Evolutionary conservation across 1,140 invertebrate genomes (phyloP).

Genomic region (Heterodera schachtii): DNA sequence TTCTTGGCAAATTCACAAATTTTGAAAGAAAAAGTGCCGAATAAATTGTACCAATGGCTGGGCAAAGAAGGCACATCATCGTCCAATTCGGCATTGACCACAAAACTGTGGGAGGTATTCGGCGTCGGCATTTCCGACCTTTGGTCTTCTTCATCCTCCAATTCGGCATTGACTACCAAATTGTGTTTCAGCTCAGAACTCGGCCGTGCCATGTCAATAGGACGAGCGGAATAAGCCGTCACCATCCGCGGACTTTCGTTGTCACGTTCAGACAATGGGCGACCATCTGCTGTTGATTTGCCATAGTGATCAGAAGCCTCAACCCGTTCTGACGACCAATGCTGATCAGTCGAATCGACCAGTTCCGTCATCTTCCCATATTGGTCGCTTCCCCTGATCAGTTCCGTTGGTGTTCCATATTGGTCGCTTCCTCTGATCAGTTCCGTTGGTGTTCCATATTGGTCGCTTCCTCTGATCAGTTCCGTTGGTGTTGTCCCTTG

Average conservation of each 20-base stretch:
- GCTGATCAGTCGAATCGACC: neutral
- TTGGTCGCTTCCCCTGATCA: too few species aligned
- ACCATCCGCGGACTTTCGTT: neutral
- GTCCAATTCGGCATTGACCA: slow-evolving; percentile 20
- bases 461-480: too few species aligned
- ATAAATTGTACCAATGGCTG: slow-evolving; percentile 11
- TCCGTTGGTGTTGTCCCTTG: neutral
- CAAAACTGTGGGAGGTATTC: neutral
- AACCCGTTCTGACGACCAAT: neutral
- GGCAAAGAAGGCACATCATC: slow-evolving; percentile 4
- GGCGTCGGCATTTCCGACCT: neutral
- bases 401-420: too few species aligned
- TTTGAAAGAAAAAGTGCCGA: too few species aligned
- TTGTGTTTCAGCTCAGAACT: slow-evolving; percentile 8
- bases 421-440: too few species aligned
- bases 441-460: too few species aligned
- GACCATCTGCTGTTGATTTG: neutral
- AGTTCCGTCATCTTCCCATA: too few species aligned
- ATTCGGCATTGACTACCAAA: slow-evolving; percentile 22
- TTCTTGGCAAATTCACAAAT: too few species aligned
- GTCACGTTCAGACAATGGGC: neutral
- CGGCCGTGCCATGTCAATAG: neutral
- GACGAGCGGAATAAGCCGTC: neutral
- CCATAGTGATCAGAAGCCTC: neutral
- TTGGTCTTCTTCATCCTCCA: slow-evolving; percentile 1